phyloP scores from a whole-genome alignment of 2,113 vertebrate species.

The Tonatia bakeri region DNA sequence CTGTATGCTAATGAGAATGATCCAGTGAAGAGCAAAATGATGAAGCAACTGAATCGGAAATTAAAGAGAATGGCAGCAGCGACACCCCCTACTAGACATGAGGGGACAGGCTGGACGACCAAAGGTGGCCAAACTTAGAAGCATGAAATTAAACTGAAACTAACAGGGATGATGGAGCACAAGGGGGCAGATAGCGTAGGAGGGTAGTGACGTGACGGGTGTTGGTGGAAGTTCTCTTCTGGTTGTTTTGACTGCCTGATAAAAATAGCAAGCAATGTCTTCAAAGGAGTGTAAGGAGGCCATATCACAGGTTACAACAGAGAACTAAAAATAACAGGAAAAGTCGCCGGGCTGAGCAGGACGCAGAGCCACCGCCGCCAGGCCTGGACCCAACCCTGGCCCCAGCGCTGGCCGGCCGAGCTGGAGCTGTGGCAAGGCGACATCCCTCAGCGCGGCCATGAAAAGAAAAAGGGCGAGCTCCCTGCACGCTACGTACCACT shows the following conservation, averaged over 20 bases:
- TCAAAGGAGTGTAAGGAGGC: not conserved
- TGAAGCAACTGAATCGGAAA: not conserved
- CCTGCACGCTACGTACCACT: not conserved
- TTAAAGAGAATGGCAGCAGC: not conserved
- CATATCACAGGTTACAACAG: rapidly evolving
- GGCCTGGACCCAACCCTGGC: not conserved
- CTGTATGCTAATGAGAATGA: not conserved
- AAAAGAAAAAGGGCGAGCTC: not conserved
- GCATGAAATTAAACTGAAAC: not conserved
- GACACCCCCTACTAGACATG: not conserved
- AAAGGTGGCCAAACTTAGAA: not conserved
- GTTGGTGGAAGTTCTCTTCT: not conserved
- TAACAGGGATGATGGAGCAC: not conserved
- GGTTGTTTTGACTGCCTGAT: rapidly evolving
- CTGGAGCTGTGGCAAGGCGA: not conserved
- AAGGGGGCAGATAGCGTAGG: not conserved
- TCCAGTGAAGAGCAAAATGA: not conserved
- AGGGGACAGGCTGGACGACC: not conserved
- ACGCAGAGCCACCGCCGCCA: not conserved
- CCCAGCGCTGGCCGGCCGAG: not conserved
- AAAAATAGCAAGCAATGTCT: not conserved
- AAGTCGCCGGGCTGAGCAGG: not conserved
- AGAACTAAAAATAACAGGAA: not conserved
- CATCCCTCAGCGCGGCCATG: not conserved
- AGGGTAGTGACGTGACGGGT: rapidly evolving